Conservation (phyloP, 2,797 vertebrate genomes). For the Argyrosomus regius region DNA sequence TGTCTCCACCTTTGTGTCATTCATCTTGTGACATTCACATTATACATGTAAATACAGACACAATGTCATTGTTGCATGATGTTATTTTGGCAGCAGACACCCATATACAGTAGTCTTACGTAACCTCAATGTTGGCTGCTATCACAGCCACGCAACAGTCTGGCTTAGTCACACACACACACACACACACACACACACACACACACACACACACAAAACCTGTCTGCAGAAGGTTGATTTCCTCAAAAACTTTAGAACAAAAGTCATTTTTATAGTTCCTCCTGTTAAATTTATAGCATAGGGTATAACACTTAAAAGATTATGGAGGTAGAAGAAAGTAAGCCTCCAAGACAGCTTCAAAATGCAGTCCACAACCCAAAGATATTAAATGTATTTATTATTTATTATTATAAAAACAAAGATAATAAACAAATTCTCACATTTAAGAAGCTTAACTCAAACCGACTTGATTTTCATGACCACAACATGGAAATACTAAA, state of each 20-base stretch:
- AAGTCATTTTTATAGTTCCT: neutral
- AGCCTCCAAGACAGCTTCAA: neutral
- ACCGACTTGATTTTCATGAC: neutral
- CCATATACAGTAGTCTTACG: slow-evolving; percentile 43
- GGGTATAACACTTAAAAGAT: neutral
- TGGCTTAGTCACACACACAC: neutral
- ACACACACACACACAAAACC: neutral
- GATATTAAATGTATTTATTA: neutral
- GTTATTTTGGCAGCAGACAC: slow-evolving; percentile 61
- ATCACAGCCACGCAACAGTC: slow-evolving; percentile 7
- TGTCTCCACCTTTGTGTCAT: neutral
- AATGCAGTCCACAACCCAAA: neutral
- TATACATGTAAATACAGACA: slow-evolving; percentile 55
- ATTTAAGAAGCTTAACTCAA: neutral
- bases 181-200: neutral
- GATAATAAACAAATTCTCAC: neutral
- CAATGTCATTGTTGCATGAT: slow-evolving; percentile 45
- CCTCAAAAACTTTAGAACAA: neutral
- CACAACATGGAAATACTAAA: neutral
- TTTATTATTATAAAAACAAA: neutral
- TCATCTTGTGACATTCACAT: slow-evolving; percentile 27
- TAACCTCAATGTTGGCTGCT: slow-evolving; percentile 33
- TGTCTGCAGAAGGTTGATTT: neutral
- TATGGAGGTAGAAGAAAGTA: neutral
- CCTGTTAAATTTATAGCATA: neutral